phyloP scores from a whole-genome alignment of 2,113 vertebrate species.

The Rynchops niger region DNA sequence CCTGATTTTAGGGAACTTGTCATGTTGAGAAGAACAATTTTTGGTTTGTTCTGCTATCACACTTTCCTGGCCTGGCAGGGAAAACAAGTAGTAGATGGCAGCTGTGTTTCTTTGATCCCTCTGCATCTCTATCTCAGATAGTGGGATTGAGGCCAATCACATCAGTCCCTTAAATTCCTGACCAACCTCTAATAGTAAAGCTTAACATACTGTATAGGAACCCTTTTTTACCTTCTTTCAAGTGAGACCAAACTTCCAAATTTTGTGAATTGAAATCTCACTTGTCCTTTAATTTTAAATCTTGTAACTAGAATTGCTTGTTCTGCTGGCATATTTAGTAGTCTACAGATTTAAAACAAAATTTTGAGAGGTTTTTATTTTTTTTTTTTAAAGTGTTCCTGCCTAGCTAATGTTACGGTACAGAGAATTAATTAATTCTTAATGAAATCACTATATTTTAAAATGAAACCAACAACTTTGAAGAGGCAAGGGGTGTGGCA shows the following conservation, averaged over 20 bases:
- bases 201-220: background rate
- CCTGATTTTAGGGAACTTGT: constrained; percentile 22
- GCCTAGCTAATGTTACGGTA: background rate
- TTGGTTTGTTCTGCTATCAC: constrained; percentile 32
- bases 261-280: background rate
- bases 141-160: background rate
- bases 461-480: background rate
- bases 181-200: background rate
- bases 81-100: background rate
- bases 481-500: background rate
- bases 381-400: background rate
- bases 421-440: background rate
- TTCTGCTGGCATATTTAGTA: background rate
- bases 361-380: background rate
- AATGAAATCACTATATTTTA: background rate
- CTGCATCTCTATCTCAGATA: background rate
- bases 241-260: background rate
- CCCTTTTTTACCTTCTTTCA: background rate
- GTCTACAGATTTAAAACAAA: background rate
- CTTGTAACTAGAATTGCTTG: background rate
- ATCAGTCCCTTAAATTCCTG: background rate
- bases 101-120: constrained; percentile 1
- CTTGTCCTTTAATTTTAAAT: background rate
- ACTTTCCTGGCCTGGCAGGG: background rate
- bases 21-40: constrained; percentile 34